A percentile compares a stretch with the other conserved stretches of the same genome.
These are phyloP conservation scores for Peromyscus attwateri DNA, from an alignment of 2,797 vertebrate genomes.

Conservation along the genomic window DNA sequence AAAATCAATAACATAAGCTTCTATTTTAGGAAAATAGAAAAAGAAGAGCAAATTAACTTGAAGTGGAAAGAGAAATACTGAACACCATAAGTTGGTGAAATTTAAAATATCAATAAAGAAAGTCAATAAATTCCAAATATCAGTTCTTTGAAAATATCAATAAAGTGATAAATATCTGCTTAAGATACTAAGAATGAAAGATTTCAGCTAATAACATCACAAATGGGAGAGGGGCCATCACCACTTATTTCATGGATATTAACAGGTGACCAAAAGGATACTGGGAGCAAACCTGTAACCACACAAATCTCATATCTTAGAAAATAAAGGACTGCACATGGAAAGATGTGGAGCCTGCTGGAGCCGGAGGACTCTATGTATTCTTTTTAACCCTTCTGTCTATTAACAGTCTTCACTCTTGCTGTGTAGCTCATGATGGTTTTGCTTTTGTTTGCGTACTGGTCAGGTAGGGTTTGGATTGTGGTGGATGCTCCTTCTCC, in stretches of 20 bases:
- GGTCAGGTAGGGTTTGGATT: background rate
- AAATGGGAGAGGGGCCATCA: background rate
- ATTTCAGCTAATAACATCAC: background rate
- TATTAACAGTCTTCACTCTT: background rate
- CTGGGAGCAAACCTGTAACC: background rate
- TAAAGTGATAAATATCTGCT: background rate
- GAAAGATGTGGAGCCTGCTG: background rate
- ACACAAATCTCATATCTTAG: background rate
- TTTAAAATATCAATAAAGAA: background rate
- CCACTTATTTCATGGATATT: background rate
- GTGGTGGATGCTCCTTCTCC: background rate
- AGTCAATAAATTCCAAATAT: background rate
- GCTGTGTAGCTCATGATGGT: background rate
- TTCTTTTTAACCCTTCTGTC: background rate
- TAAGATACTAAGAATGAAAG: background rate
- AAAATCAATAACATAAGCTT: background rate
- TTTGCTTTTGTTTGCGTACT: background rate
- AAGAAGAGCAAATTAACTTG: background rate
- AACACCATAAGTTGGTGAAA: background rate
- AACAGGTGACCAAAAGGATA: background rate
- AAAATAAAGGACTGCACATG: background rate
- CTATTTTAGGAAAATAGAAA: background rate
- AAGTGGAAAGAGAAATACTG: background rate
- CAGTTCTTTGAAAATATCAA: background rate
- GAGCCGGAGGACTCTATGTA: background rate